Percentiles rank a stretch among this genome's conserved stretches.
phyloP scores from a whole-genome alignment of 2,113 vertebrate species.

The Gadus macrocephalus region DNA sequence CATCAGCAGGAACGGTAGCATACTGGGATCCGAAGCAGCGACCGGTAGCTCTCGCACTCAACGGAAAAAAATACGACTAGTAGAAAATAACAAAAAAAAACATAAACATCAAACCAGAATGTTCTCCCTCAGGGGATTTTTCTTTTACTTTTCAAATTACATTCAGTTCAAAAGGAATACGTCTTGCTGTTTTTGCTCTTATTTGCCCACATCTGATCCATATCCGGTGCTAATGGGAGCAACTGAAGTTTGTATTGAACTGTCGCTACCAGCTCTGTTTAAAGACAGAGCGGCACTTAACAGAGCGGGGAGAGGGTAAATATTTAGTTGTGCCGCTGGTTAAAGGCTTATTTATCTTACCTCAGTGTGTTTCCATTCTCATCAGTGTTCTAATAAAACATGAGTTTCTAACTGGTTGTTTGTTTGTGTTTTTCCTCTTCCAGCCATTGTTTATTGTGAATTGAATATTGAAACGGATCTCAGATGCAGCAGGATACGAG shows the following conservation, averaged over 20 bases:
- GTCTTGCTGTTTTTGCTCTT: too few relatives aligned
- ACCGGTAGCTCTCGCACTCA: slow-evolving; percentile 40
- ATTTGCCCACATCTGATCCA: too few relatives aligned
- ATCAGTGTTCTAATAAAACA: slow-evolving; percentile 93
- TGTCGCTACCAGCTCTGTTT: slow-evolving; percentile 47
- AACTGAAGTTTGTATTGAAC: slow-evolving; percentile 56
- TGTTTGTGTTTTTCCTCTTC: neutral
- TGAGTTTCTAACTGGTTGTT: slow-evolving; percentile 64
- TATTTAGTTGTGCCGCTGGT: slow-evolving; percentile 61
- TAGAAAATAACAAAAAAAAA: slow-evolving; percentile 4
- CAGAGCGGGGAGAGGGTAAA: slow-evolving; percentile 51
- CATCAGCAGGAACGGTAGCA: slow-evolving; percentile 77
- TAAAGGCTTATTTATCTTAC: slow-evolving; percentile 85
- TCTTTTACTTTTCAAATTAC: slow-evolving; percentile 59
- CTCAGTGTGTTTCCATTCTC: slow-evolving; percentile 90
- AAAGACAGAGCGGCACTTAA: slow-evolving; percentile 54
- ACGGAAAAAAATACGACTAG: slow-evolving; percentile 40
- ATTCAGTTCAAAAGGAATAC: slow-evolving; percentile 38
- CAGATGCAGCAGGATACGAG: too few relatives aligned
- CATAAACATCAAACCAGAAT: slow-evolving; percentile 45
- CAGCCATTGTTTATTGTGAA: neutral
- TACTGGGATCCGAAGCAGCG: slow-evolving; percentile 42
- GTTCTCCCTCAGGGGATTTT: slow-evolving; percentile 67
- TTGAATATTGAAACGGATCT: too few relatives aligned
- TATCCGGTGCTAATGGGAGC: slow-evolving; percentile 17